Evolutionary conservation across 2,888 invertebrate species (phyloP), one percentile per base, ranked within the genome.

Genomic region (Psococerastis gibbosa): DNA sequence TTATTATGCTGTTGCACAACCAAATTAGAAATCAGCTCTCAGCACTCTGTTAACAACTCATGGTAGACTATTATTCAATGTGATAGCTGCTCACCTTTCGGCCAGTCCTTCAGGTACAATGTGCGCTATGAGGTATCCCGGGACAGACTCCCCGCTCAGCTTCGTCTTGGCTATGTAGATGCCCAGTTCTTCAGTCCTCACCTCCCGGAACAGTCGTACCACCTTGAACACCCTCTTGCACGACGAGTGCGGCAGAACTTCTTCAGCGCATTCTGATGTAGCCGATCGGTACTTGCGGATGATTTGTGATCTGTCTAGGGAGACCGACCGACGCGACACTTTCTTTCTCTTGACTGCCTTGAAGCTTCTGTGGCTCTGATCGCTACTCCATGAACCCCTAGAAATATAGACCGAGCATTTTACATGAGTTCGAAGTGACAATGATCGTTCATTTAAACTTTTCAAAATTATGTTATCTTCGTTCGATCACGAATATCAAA

Each of bases 81-180:
- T n/a, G n/a, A n/a, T n/a, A 23, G 34, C 20, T 42, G 62, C 66
- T 62, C 57, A 75, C 75, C 69, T 73, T 57, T 77, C 71, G 16
- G 78, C 77, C 49, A 78, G 58, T 49, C 78, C 77, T 44, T 71
- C 73, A 3, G 76, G 74, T 17, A 78, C 73, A 3, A 80, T 72
- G 55, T 77, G 74, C 18, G 78, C 78, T 2, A 80, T 75, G 47
- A 76, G 63, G 56, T 78, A 79, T 13, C 75, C 74, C 18, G 73
- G 73, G n/a, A 67, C 56, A 45, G 66, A 68, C n/a, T 67, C 69
- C 56, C 70, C 68, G 44, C 71, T 71, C 13, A 71, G 62, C 49
- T 70, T 71, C 27, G 70, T 71, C 60, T 75, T 76, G 3, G 77
- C 74, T 46, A 80, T 77, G 53, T 75, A 75, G 56, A 80, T 78